Conservation (phyloP, 2,797 vertebrate genomes). For the Sebastes elongatus region DNA sequence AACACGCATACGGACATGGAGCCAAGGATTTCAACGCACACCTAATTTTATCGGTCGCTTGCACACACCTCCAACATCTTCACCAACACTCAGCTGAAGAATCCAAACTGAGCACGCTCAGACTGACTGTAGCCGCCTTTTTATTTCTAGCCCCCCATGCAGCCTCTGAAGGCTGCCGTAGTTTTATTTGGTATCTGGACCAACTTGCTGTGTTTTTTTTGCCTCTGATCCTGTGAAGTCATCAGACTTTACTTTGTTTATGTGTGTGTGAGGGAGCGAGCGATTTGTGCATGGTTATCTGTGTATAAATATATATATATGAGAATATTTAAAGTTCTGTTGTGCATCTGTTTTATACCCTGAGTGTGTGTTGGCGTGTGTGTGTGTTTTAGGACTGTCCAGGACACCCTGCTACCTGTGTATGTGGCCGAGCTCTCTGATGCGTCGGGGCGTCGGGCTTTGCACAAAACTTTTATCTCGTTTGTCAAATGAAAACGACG, state of each 20-base stretch:
- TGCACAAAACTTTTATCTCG: slow-evolving; percentile 63
- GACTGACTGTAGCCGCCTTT: neutral
- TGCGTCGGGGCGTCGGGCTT: slow-evolving; percentile 41
- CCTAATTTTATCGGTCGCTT: neutral
- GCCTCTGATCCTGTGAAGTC: slow-evolving; percentile 51
- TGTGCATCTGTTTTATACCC: slow-evolving; percentile 68
- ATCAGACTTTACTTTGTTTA: slow-evolving; percentile 37
- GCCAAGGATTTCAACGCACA: neutral
- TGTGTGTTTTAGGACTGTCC: slow-evolving; percentile 20
- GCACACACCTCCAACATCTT: neutral
- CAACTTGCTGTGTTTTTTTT: slow-evolving; percentile 71
- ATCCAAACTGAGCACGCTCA: slow-evolving; percentile 8
- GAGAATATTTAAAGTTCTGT: slow-evolving; percentile 73
- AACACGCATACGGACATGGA: neutral
- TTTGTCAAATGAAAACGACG: neutral
- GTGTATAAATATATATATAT: slow-evolving; percentile 53
- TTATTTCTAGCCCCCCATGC: slow-evolving; percentile 53
- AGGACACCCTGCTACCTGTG: slow-evolving; percentile 1
- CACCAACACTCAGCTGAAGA: neutral
- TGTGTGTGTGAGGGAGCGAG: slow-evolving; percentile 18
- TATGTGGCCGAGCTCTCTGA: neutral
- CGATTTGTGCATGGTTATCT: slow-evolving; percentile 30
- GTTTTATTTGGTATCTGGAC: slow-evolving; percentile 73
- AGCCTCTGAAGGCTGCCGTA: slow-evolving; percentile 25
- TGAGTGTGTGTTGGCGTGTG: slow-evolving; percentile 12